Evolutionary conservation across 1,140 invertebrate species (phyloP), one percentile per base, ranked within the genome.

Genomic region (Rhizoglyphus robini): DNA sequence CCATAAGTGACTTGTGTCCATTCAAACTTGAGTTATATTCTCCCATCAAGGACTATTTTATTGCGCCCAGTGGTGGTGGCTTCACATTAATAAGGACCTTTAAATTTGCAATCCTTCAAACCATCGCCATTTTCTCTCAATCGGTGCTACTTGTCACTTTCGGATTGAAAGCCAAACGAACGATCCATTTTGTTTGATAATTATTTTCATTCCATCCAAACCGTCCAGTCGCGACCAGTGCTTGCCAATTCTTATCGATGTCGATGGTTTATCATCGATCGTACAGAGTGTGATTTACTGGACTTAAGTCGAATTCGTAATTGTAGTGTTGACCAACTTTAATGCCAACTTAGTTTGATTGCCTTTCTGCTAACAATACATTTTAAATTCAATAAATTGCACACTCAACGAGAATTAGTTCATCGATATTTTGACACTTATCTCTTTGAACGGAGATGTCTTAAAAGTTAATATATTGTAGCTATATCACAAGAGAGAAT

Each of bases 201-300:
- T n/a, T n/a, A n/a, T n/a, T n/a, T n/a, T n/a, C n/a, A n/a, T n/a
- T n/a, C n/a, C n/a, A n/a, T n/a, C n/a, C n/a, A n/a, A n/a, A n/a
- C n/a, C n/a, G n/a, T n/a, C n/a, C n/a, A n/a, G n/a, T n/a, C n/a
- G n/a, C n/a, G n/a, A n/a, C 23, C 51, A 32, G 23, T 54, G 23
- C 51, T 54, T 32, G 51, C 23, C 23, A 54, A 54, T 5, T 54
- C 51, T 54, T 8, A 54, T 54, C 23, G 51, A 54, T 54, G 51
- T 23, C 8, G 8, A 8, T 8, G 51, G 51, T 11, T 54, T 54
- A 54, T 32, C 51, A 54, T 54, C 51, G 51, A 54, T 54, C 18
- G 36, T 11, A 41, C 36, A 8, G 18, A 41, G 18, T 41, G 36
- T 41, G 36, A 41, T 41, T 41, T 41, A 41, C 18, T 41, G 36